Evolutionary conservation across 2,113 vertebrate genomes (phyloP), one percentile per base, ranked within the genome.

Genomic region (Pristiophorus japonicus): DNA sequence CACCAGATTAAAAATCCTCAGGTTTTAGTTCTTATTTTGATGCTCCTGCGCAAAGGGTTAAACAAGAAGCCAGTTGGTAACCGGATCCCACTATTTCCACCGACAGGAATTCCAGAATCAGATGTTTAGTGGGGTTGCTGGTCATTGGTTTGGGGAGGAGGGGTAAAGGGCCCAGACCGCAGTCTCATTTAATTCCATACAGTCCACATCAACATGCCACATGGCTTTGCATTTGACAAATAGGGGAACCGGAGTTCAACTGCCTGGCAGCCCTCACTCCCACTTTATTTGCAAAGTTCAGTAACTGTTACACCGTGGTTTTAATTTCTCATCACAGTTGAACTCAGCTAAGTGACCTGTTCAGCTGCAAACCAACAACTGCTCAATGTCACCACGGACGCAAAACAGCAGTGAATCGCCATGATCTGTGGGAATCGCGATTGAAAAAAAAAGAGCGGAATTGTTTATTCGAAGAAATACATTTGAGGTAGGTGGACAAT

Each of bases 401-500:
- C 1, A 91, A 14, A 38, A 63, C 42, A 63, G 91, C 38, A 47
- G 93, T 73, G 65, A 70, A 30, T 94, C 34, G 18, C 91, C 91
- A 45, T 38, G 91, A 93, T 38, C 66, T 70, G 24, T 94, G 38
- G 22, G 30, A 63, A 92, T 38, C n/a, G 34, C 45, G 70, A 73
- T 47, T 94, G 65, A 67, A 73, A 94, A 67, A 73, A 94, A 47
- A 47, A 24, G 38, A 51, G 11, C 51, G 42, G 45, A 70, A 73
- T 24, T 66, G 91, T 66, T 65, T 2, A 67, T 90, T 90, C 59
- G 11, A 10, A 16, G 16, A 51, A 94, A 18, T 47, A 67, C 24
- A 70, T 70, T 45, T 94, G 93, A 94, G 93, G 93, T 94, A 94
- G 93, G 88, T 18, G n/a, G 88, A 2, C 34, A 92, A 92, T 22